Evolutionary conservation across 2,888 invertebrate genomes (phyloP).

Genomic region (Alsophila aescularia): DNA sequence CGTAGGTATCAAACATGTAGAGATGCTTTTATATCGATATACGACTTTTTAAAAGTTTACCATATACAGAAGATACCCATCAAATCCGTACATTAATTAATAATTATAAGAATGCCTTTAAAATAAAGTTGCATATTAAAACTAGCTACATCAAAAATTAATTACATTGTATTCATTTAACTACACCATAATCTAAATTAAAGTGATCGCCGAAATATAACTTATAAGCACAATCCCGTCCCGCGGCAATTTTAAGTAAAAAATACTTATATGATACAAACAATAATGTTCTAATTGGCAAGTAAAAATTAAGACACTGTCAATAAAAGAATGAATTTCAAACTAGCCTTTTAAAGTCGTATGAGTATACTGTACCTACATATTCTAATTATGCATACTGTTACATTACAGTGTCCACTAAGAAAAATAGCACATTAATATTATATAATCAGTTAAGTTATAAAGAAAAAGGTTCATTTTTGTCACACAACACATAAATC

Average conservation of each 20-base stretch:
- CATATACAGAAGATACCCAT: no score
- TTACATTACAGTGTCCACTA: neutral
- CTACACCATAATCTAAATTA: no score
- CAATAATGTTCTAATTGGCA: slow-evolving; percentile 27
- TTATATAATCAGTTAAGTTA: no score
- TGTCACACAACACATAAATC: neutral
- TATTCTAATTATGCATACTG: neutral
- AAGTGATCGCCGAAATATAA: neutral
- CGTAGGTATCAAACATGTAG: no score
- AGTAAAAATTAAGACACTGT: neutral
- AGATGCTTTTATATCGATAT: no score
- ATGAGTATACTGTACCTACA: neutral
- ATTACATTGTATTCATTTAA: no score
- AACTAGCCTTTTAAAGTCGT: neutral
- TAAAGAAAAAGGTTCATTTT: no score
- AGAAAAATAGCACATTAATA: neutral
- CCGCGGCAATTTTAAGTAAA: slow-evolving; percentile 12
- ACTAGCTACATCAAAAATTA: no score
- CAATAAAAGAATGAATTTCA: neutral
- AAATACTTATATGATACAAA: slow-evolving; percentile 5
- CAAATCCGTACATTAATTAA: no score
- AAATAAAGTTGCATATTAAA: no score
- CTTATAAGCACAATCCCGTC: slow-evolving; percentile 14
- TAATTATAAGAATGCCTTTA: no score
- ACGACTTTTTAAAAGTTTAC: no score